Evolutionary conservation across 2,888 invertebrate species (phyloP).

Genomic region (Venusia cambrica): DNA sequence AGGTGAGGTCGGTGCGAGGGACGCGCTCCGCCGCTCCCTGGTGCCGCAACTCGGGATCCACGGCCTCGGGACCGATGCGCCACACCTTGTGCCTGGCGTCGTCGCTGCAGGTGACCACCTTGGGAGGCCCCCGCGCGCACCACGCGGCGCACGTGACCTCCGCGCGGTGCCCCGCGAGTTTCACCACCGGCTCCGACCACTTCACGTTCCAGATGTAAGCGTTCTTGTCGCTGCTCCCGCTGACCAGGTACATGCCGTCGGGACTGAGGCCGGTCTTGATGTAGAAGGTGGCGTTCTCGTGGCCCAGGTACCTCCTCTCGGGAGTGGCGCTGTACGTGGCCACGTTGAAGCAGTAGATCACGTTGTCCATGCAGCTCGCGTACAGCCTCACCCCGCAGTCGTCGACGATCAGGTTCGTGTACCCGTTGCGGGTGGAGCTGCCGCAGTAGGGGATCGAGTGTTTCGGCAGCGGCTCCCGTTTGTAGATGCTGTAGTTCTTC

Average conservation of each 20-base stretch:
- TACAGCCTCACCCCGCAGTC: conserved; percentile 85
- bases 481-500: conserved; percentile 87
- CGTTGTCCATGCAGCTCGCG: conserved; percentile 93
- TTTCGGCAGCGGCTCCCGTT: conserved; percentile 86
- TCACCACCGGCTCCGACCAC: conserved; percentile 83
- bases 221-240: conserved; percentile 93
- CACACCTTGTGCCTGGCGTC: conserved; percentile 90
- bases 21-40: conserved; percentile 56
- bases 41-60: conserved; percentile 48
- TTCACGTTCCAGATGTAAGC: conserved; percentile 93
- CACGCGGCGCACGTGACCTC: conserved; percentile 95
- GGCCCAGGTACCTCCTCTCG: conserved; percentile 84
- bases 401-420: conserved; percentile 89
- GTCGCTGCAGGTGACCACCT: conserved; percentile 91
- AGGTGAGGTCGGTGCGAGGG: conserved; percentile 38
- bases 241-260: conserved; percentile 89
- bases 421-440: conserved; percentile 84
- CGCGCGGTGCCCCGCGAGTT: conserved; percentile 87
- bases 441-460: conserved; percentile 88
- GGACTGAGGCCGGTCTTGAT: conserved; percentile 91
- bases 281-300: conserved; percentile 90
- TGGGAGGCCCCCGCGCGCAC: conserved; percentile 80
- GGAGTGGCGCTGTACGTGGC: conserved; percentile 85
- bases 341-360: conserved; percentile 92
- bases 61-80: conserved; percentile 82